phyloP scores from a whole-genome alignment of 2,888 invertebrate genomes.

The Meandrusa payeni region DNA sequence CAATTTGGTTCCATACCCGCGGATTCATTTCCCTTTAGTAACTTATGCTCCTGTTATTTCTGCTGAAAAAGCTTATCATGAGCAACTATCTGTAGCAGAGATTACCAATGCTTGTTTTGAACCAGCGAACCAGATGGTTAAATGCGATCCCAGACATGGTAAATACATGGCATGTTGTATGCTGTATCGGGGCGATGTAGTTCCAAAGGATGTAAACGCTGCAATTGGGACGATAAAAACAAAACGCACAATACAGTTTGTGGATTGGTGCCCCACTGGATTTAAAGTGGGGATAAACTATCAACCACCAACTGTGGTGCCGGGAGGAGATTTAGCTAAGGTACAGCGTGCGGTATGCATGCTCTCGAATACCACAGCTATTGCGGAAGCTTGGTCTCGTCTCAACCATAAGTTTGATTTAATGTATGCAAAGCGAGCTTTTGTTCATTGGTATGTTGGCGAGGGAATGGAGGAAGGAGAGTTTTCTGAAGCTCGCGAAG shows the following conservation, averaged over 20 bases:
- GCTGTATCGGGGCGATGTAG: constrained; percentile 96
- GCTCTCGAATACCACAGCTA: constrained; percentile 98
- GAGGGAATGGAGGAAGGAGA: constrained; percentile 93
- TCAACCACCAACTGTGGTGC: constrained; percentile 92
- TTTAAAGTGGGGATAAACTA: constrained; percentile 93
- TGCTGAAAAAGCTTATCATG: constrained; percentile 96
- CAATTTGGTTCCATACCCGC: constrained; percentile 95
- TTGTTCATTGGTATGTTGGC: constrained; percentile 96
- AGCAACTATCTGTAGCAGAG: constrained; percentile 93
- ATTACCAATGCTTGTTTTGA: constrained; percentile 98
- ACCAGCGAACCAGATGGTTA: constrained; percentile 97
- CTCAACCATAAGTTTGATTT: constrained; percentile 97
- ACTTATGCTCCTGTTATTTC: constrained; percentile 96
- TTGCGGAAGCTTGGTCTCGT: constrained; percentile 98
- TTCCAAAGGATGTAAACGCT: constrained; percentile 96
- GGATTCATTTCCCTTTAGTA: constrained; percentile 96
- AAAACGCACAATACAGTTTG: constrained; percentile 94
- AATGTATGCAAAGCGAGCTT: constrained; percentile 98
- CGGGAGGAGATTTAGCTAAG: constrained; percentile 94
- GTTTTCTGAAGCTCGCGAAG: constrained; percentile 88
- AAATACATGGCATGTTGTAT: constrained; percentile 98
- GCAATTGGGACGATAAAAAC: constrained; percentile 97
- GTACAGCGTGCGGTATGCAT: constrained; percentile 96
- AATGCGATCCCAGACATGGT: constrained; percentile 94
- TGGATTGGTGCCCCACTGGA: constrained; percentile 94